Percentiles rank a stretch among this genome's conserved stretches.
phyloP scores from a whole-genome alignment of 2,888 invertebrate genomes.

The Sepioteuthis lessoniana region DNA sequence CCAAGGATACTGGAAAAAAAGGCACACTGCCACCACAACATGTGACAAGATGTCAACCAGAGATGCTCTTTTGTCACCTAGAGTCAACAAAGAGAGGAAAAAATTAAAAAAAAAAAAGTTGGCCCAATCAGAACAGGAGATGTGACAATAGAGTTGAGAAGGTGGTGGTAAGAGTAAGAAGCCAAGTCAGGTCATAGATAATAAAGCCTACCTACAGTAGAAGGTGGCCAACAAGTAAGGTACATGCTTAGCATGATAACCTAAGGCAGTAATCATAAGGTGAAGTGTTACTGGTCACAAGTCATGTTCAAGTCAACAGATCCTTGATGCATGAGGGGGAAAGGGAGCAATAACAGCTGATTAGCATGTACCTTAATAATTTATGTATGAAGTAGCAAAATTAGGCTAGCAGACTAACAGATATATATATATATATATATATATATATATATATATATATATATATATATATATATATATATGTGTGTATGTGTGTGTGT shows the following conservation, averaged over 20 bases:
- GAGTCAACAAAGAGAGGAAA: neutral
- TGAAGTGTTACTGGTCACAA: neutral
- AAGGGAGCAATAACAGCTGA: too few species aligned
- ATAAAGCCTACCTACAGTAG: neutral
- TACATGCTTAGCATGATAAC: neutral
- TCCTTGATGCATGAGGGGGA: neutral
- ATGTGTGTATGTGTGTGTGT: too few species aligned
- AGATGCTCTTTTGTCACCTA: neutral
- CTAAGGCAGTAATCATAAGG: neutral
- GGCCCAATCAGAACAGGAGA: neutral
- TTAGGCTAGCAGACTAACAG: too few species aligned
- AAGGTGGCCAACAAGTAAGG: neutral
- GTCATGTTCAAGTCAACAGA: neutral
- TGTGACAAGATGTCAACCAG: neutral
- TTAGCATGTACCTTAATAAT: too few species aligned
- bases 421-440: too few species aligned
- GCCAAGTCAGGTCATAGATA: neutral
- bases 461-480: too few species aligned
- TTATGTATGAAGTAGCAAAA: too few species aligned
- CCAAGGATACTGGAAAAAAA: neutral
- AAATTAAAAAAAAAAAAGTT: neutral
- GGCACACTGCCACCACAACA: neutral
- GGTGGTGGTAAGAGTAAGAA: too few species aligned
- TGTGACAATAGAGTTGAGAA: neutral
- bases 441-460: too few species aligned